Evolutionary conservation across 1,140 invertebrate species (phyloP), one percentile per base, ranked within the genome.

Genomic region (Cotesia vestalis): DNA sequence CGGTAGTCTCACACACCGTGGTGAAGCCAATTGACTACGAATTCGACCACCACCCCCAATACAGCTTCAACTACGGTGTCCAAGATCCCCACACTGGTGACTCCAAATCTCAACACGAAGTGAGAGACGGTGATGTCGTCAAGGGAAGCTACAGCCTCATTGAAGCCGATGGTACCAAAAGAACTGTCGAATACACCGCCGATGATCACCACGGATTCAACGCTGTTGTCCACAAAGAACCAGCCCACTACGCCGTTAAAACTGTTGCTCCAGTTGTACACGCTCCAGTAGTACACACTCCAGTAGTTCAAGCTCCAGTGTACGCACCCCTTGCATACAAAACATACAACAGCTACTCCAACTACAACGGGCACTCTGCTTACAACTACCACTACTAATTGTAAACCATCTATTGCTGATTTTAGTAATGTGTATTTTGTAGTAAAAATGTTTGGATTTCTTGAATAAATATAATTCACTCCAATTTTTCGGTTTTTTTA

Each of bases 1-100:
- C 67, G 0, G 69, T 76, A 17, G 53, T 27, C 57, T 9, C 27
- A 27, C 27, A 72, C 11, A 17, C 34, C 12, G 27, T 38, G 5
- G 12, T 40, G 3, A 36, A 71, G 52, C 11, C 8, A 17, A 64
- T 67, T 6, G 73, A 71, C 51, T 11, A 63, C 1, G 62, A 74
- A 46, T 74, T 60, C 38, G 73, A 74, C 55, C 62, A 69, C 4
- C 68, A 74, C 27, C 73, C 73, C 0, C 20, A 74, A 27, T 74
- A 74, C 63, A 71, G n/a, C n/a, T 74, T 60, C 63, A 61, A 52
- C 2, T 74, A 74, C 27, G 40, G 52, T 12, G 73, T 74, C 8
- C 68, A 71, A 11, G 73, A 74, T 14, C 40, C 40, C 1, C 35
- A 64, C 6, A 76, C 75, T 53, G 75, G 75, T 51, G 75, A 76